A percentile compares a stretch with the other conserved stretches of the same genome.
phyloP scores from a whole-genome alignment of 2,797 vertebrate genomes.

The Antrozous pallidus region DNA sequence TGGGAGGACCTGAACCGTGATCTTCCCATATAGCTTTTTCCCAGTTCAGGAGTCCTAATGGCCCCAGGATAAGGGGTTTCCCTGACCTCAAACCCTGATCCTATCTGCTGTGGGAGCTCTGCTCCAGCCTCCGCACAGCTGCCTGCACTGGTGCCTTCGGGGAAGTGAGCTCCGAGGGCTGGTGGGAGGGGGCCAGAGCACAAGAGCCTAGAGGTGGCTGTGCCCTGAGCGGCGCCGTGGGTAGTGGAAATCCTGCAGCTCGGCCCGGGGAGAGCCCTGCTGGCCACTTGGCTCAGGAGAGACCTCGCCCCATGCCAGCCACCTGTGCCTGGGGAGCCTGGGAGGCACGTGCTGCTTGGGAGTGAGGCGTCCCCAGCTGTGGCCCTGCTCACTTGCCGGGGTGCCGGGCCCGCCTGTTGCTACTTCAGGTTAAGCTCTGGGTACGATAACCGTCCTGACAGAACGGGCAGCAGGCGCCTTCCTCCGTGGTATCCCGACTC shows the following conservation, averaged over 20 bases:
- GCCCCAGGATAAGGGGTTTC: not conserved
- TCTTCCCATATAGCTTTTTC: too few species aligned
- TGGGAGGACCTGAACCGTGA: too few species aligned
- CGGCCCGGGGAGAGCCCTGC: not conserved
- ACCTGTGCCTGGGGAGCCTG: not conserved
- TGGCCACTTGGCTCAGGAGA: not conserved
- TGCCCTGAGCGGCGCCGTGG: fast-evolving
- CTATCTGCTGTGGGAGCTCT: fast-evolving
- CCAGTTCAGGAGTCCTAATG: fast-evolving
- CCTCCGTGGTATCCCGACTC: not conserved
- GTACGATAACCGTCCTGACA: not conserved
- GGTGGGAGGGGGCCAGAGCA: not conserved
- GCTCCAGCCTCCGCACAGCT: fast-evolving
- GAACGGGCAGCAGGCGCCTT: fast-evolving
- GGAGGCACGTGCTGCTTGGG: not conserved
- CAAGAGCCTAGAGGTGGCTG: not conserved
- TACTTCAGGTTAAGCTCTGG: not conserved
- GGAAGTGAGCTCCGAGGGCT: not conserved
- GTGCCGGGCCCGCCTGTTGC: fast-evolving
- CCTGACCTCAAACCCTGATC: not conserved
- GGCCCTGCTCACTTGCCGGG: not conserved
- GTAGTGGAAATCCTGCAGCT: not conserved
- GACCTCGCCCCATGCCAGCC: not conserved
- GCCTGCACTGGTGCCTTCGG: fast-evolving
- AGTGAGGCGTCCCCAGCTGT: too few species aligned